Percentiles rank a stretch among this genome's conserved stretches.
Evolutionary conservation across 2,888 invertebrate genomes (phyloP).

Genomic region (Nymphalis polychloros): DNA sequence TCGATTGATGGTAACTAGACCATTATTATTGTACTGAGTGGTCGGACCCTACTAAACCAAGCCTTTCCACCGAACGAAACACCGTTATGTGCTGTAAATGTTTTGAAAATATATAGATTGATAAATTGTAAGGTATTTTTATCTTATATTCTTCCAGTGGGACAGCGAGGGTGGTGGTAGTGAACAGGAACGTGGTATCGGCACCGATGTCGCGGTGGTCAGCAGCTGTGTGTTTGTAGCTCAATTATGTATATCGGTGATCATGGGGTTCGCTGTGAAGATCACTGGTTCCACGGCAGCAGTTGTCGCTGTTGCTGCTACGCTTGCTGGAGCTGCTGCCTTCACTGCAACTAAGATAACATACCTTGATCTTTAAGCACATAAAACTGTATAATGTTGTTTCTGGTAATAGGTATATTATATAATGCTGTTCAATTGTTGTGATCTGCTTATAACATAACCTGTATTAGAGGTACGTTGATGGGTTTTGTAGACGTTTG

Average conservation of each 20-base stretch:
- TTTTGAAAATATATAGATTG: too few relatives aligned
- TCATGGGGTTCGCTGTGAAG: slow-evolving; percentile 92
- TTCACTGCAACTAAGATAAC: slow-evolving; percentile 92
- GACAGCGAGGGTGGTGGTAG: slow-evolving; percentile 70
- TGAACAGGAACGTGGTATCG: slow-evolving; percentile 90
- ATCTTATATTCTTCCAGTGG: slow-evolving; percentile 57
- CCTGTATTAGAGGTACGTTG: too few relatives aligned
- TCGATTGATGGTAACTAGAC: too few relatives aligned
- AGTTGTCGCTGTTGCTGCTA: slow-evolving; percentile 92
- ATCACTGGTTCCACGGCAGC: slow-evolving; percentile 92
- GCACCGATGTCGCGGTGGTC: slow-evolving; percentile 96
- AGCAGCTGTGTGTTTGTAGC: slow-evolving; percentile 98
- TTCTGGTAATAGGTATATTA: too few relatives aligned
- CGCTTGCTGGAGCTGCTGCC: slow-evolving; percentile 92
- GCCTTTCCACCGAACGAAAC: too few relatives aligned
- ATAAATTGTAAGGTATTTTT: background rate
- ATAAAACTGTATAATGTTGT: too few relatives aligned
- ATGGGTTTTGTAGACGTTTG: too few relatives aligned
- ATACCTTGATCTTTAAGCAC: slow-evolving; percentile 89
- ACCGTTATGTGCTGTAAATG: too few relatives aligned
- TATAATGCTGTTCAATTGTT: too few relatives aligned
- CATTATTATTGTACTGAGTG: too few relatives aligned
- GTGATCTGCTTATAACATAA: too few relatives aligned
- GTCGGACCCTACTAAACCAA: too few relatives aligned
- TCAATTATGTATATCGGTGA: slow-evolving; percentile 93